These are phyloP conservation scores for Melipona beecheii DNA, from an alignment of 2,888 invertebrate genomes.

Conservation along the genomic window DNA sequence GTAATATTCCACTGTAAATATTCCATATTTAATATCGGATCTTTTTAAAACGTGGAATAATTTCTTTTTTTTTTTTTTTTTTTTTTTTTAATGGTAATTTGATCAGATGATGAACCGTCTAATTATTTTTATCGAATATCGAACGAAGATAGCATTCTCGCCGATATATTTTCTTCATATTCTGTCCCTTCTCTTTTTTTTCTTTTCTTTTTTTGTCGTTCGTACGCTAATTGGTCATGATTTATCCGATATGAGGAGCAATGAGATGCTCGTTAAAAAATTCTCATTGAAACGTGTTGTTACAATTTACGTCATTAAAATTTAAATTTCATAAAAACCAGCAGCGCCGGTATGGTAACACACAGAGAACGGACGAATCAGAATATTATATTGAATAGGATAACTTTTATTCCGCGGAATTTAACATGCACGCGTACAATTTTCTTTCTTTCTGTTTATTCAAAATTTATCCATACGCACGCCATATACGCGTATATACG, in stretches of 20 bases:
- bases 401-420: background rate
- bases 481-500: too few relatives aligned
- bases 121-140: constrained; percentile 3
- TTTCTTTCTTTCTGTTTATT: too few relatives aligned
- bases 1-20: background rate
- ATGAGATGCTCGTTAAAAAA: constrained; percentile 7
- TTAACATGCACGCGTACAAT: background rate
- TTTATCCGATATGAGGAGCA: background rate
- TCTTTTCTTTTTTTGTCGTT: background rate
- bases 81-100: background rate
- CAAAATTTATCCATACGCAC: too few relatives aligned
- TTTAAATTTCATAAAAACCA: background rate
- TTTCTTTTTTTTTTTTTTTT: background rate
- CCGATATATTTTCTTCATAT: background rate
- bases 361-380: background rate
- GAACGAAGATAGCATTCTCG: background rate
- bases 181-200: background rate
- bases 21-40: background rate
- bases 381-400: background rate
- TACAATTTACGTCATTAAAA: constrained; percentile 2
- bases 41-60: background rate
- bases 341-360: background rate
- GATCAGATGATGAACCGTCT: background rate
- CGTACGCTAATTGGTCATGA: constrained; percentile 8
- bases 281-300: background rate